phyloP scores from a whole-genome alignment of 2,888 invertebrate species.

The Scaptomyza reducta region DNA sequence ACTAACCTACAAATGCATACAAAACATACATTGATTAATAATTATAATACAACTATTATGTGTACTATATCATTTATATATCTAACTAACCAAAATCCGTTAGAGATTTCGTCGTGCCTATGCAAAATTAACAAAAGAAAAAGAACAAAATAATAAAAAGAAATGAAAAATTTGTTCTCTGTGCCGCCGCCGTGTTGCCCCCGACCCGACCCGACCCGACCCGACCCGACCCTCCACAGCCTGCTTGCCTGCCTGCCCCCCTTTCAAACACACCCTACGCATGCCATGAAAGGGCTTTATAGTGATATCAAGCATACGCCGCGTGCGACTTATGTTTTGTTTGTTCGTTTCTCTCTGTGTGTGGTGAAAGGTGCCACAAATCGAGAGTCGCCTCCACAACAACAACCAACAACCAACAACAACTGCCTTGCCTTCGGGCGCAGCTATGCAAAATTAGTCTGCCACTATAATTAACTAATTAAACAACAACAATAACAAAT shows the following conservation, averaged over 20 bases:
- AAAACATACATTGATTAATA: slow-evolving; percentile 41
- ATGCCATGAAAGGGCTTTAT: slow-evolving; percentile 20
- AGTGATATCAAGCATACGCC: slow-evolving; percentile 32
- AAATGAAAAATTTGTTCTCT: background rate
- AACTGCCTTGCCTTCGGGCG: slow-evolving; percentile 41
- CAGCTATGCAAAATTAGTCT: slow-evolving; percentile 58
- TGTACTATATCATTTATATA: slow-evolving; percentile 14
- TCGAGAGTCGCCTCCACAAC: slow-evolving; percentile 6
- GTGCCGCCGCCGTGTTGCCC: slow-evolving; percentile 34
- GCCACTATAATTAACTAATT: slow-evolving; percentile 38
- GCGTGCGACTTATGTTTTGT: slow-evolving; percentile 11
- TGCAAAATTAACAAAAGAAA: slow-evolving; percentile 16
- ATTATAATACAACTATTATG: slow-evolving; percentile 13
- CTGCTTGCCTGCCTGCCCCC: background rate
- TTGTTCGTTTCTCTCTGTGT: background rate
- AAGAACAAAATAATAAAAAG: background rate
- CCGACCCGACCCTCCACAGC: slow-evolving; percentile 39
- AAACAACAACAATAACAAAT: slow-evolving; percentile 28
- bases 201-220: no score
- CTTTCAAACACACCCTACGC: background rate
- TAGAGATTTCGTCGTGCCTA: slow-evolving; percentile 44
- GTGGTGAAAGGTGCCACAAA: slow-evolving; percentile 51
- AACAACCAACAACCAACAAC: background rate
- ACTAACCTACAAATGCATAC: slow-evolving; percentile 40
- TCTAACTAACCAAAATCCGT: slow-evolving; percentile 37